phyloP scores from a whole-genome alignment of 2,113 vertebrate species.

The Mystacornis crossleyi region DNA sequence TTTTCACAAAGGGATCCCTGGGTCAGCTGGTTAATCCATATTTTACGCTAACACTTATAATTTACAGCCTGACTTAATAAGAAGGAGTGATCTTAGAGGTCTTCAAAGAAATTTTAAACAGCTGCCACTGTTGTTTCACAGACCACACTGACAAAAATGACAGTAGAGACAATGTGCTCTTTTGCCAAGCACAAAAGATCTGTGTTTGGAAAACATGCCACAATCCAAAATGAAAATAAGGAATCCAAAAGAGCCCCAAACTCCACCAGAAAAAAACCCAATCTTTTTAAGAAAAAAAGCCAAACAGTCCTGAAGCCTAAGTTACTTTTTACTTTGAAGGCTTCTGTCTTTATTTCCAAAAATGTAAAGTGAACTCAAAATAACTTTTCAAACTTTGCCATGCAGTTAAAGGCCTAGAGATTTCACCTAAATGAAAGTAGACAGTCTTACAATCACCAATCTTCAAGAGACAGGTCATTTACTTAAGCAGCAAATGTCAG shows the following conservation, averaged over 20 bases:
- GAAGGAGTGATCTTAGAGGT: neutral
- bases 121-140: neutral
- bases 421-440: conserved; percentile 15
- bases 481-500: conserved; percentile 44
- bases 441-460: conserved; percentile 5
- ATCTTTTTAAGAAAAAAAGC: neutral
- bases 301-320: neutral
- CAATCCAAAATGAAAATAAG: neutral
- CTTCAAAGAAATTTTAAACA: neutral
- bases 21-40: neutral
- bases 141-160: neutral
- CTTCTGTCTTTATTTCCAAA: neutral
- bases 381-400: conserved; percentile 2
- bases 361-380: neutral
- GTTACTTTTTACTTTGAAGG: neutral
- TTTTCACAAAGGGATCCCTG: neutral
- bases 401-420: neutral
- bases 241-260: neutral
- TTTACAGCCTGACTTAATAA: neutral
- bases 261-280: neutral
- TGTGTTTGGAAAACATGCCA: neutral
- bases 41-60: neutral
- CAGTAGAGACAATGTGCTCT: neutral
- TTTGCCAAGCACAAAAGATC: neutral
- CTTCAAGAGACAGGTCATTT: conserved; percentile 24